Base-by-base conservation (phyloP, 2,888 invertebrate species). In the Pseudoips prasinana region DNA sequence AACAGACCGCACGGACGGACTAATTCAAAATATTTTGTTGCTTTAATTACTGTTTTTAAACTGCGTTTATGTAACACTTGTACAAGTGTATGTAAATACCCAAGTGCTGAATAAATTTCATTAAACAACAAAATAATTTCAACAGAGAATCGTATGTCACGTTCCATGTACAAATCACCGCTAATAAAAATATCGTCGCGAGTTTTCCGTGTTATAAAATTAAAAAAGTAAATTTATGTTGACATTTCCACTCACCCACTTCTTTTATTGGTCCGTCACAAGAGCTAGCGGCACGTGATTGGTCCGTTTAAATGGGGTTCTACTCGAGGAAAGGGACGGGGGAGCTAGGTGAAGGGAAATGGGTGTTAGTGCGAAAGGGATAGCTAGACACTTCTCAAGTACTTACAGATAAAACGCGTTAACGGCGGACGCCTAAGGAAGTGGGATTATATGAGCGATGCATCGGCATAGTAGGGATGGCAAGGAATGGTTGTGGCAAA, bases 191-290 rank as follows among this genome's bases (percentile, higher is more conserved):
- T 48, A 46, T 43, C 34, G 43, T 45, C 45, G 52, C 50, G 40
- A 59, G 56, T 62, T 59, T 60, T 53, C 60, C 55, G 44, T 58
- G 49, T 58, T 60, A 47, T 52, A 63, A 63, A 72, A 66, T 72
- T 70, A 66, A 74, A 77, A 46, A 80, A 77, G 74, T 76, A 80
- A 81, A 84, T 78, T 77, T 71, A 78, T 75, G 74, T 82, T 83
- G 83, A 83, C 83, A 84, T 75, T 79, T 83, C 76, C 74, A 73
- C 76, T 78, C 73, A 73, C 73, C 75, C 73, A 76, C 76, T 74
- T 75, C 69, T 77, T 76, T 87, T 86, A 88, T 87, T 88, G 87
- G 87, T 74, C 73, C 68, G 74, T 74, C 78, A 62, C 75, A 66
- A 70, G 60, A 65, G 48, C 43, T 46, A 51, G 58, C 49, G 53